Evolutionary conservation across 2,113 vertebrate genomes (phyloP).

Genomic region (Maylandia zebra): DNA sequence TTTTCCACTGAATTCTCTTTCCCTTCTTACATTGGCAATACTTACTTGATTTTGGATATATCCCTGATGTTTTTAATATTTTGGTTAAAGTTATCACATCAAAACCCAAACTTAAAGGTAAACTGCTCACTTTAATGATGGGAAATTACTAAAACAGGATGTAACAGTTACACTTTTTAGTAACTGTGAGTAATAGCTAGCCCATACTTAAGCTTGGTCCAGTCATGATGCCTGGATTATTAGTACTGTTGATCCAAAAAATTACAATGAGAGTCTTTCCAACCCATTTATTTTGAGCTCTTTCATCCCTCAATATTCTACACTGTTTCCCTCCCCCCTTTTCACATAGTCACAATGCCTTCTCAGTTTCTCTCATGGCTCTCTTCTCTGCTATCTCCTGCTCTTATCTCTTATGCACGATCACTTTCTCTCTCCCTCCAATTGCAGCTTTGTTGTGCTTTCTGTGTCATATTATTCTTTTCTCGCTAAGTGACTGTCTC

Average conservation of each 20-base stretch:
- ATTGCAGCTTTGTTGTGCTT: not conserved
- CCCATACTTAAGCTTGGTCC: not conserved
- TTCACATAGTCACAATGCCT: conserved; percentile 6
- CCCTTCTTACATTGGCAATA: not conserved
- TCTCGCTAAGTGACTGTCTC: not conserved
- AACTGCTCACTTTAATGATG: not conserved
- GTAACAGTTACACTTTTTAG: not conserved
- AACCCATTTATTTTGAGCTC: not conserved
- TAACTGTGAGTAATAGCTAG: not conserved
- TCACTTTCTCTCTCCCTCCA: not conserved
- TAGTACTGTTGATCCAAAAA: not conserved
- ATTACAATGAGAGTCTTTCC: not conserved
- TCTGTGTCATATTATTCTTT: not conserved
- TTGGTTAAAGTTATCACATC: not conserved
- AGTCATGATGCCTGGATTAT: not conserved
- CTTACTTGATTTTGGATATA: rapidly evolving
- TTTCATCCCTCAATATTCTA: not conserved
- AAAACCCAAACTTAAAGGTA: not conserved
- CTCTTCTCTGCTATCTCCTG: not conserved
- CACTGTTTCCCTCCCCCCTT: not conserved
- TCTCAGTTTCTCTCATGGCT: conserved; percentile 2
- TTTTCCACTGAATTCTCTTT: not conserved
- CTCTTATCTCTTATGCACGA: not conserved
- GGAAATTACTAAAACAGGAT: not conserved
- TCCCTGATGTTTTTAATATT: not conserved